Conservation (phyloP, 2,113 vertebrate genomes). For the Oplegnathus fasciatus region DNA sequence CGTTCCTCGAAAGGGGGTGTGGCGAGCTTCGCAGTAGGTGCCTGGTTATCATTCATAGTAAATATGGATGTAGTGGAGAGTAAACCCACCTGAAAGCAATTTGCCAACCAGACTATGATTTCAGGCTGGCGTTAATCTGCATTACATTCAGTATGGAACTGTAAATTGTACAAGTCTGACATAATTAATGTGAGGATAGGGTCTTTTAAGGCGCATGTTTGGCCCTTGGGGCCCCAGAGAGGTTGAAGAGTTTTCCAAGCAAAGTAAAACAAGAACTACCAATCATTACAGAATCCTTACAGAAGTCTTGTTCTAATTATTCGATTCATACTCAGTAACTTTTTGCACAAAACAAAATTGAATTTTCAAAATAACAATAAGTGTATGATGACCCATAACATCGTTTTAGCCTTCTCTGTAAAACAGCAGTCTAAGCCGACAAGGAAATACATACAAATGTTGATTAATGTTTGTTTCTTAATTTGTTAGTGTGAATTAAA, state of each 20-base stretch:
- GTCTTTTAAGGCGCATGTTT: neutral
- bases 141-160: neutral
- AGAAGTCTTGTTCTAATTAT: neutral
- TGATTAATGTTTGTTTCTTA: neutral
- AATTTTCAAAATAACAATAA: too few relatives aligned
- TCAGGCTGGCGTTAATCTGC: neutral
- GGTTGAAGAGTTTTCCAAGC: neutral
- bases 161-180: neutral
- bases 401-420: neutral
- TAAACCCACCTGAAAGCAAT: neutral
- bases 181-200: neutral
- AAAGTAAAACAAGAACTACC: neutral
- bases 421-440: neutral
- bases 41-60: conserved; percentile 43
- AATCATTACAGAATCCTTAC: neutral
- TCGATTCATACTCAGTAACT: neutral
- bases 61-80: conserved; percentile 2
- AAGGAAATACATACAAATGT: neutral
- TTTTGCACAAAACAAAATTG: neutral
- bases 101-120: neutral
- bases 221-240: neutral
- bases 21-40: conserved; percentile 53
- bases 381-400: neutral
- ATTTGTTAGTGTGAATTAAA: neutral
- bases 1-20: conserved; percentile 78